Evolutionary conservation across 2,888 invertebrate species (phyloP).

Genomic region (Prionchulus punctatus): DNA sequence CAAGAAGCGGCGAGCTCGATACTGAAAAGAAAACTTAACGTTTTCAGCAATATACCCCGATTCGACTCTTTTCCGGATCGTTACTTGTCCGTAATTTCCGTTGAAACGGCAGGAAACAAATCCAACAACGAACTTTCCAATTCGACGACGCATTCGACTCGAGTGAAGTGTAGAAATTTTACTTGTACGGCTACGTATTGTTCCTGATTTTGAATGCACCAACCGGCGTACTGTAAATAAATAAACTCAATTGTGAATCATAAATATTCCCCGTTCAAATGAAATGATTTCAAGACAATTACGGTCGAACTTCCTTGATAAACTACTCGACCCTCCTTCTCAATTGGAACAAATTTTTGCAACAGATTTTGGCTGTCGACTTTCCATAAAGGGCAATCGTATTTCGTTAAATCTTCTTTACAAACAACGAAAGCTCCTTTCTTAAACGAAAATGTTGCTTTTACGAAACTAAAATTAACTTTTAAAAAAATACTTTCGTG

Average conservation of each 20-base stretch:
- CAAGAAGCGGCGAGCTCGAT: neutral
- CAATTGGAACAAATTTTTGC: conserved; percentile 21
- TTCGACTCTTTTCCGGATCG: neutral
- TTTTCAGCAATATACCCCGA: no score
- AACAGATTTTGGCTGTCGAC: conserved; percentile 30
- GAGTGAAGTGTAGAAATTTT: conserved; percentile 14
- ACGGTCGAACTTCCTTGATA: conserved; percentile 6
- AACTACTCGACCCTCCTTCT: neutral
- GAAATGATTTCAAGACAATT: no score
- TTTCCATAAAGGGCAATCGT: conserved; percentile 26
- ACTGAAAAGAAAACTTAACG: no score
- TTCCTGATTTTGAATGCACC: conserved; percentile 25
- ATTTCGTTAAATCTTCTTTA: conserved; percentile 22
- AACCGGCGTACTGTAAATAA: conserved; percentile 26
- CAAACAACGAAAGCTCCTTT: conserved; percentile 28
- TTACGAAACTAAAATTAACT: neutral
- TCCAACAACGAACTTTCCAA: conserved; percentile 5
- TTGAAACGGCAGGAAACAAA: conserved; percentile 4
- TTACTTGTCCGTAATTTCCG: neutral
- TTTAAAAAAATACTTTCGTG: neutral
- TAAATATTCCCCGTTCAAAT: no score
- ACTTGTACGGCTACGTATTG: conserved; percentile 22
- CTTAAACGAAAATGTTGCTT: conserved; percentile 16
- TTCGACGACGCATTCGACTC: neutral
- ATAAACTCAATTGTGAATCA: neutral